Evolutionary conservation across 1,140 invertebrate species (phyloP), one percentile per base, ranked within the genome.

Genomic region (Psilanteris sp.): DNA sequence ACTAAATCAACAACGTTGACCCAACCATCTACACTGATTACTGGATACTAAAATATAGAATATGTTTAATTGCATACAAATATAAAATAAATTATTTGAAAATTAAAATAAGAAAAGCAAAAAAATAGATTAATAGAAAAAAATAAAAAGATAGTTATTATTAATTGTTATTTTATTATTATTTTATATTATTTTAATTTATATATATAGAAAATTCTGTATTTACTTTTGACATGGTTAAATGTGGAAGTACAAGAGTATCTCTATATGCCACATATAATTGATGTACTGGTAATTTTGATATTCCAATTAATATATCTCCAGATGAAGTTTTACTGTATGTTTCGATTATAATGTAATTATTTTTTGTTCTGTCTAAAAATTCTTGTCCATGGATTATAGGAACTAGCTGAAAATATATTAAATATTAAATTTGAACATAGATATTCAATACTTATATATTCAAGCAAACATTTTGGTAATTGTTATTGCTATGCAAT

Each of bases 1-100:
- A 89, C 68, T n/a, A 88, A 79, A 59, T 89, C 83, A 1, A 82
- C 59, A 50, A 92, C 88, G 3, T 88, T 82, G 20, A 91, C 88
- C 90, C 91, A 92, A 48, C 86, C 90, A 78, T 92, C 91, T 5
- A 91, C 89, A 26, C 90, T 90, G 41, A 92, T 90, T 9, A 92
- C 88, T 15, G 91, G 91, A 64, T 91, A 83, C 90, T 91, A 61
- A 80, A 79, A 55, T 55, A 24, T 36, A 13, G 1, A 39, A 39
- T n/a, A n/a, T n/a, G n/a, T n/a, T n/a, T n/a, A n/a, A n/a, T n/a
- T n/a, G n/a, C n/a, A n/a, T n/a, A n/a, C n/a, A n/a, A n/a, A n/a
- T n/a, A n/a, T n/a, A n/a, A n/a, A n/a, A n/a, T n/a, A n/a, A n/a
- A n/a, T n/a, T n/a, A n/a, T n/a, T n/a, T n/a, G n/a, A n/a, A n/a